Conservation (phyloP, 2,888 invertebrate genomes). For the Epiblema foenella region DNA sequence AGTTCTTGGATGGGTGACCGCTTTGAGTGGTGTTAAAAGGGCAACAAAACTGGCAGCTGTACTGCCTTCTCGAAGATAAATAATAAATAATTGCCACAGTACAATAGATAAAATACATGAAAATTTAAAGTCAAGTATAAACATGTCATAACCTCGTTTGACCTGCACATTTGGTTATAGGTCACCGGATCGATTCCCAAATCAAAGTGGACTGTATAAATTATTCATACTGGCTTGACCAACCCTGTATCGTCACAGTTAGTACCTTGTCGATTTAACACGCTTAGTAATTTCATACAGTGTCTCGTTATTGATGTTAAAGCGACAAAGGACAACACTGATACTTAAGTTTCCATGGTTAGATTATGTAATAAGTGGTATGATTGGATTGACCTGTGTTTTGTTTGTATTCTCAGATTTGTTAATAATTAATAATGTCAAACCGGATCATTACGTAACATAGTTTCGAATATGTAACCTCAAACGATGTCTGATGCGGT, state of each 20-base stretch:
- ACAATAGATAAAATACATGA: no score
- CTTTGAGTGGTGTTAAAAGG: no score
- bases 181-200: constrained; percentile 34
- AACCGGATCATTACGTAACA: neutral
- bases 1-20: no score
- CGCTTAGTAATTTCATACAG: neutral
- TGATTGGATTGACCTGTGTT: constrained; percentile 17
- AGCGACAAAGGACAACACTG: neutral
- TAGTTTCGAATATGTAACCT: neutral
- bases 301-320: neutral
- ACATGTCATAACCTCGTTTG: no score
- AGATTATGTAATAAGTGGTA: neutral
- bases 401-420: neutral
- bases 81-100: no score
- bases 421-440: neutral
- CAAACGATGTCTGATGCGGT: no score
- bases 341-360: neutral
- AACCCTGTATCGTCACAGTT: neutral
- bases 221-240: constrained; percentile 30
- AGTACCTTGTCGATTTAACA: constrained; percentile 7
- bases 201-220: constrained; percentile 15
- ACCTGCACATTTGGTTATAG: constrained; percentile 8
- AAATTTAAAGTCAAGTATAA: no score
- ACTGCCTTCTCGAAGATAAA: no score
- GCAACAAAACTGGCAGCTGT: no score